phyloP scores from a whole-genome alignment of 2,113 vertebrate genomes.

The Gymnorhina tibicen region DNA sequence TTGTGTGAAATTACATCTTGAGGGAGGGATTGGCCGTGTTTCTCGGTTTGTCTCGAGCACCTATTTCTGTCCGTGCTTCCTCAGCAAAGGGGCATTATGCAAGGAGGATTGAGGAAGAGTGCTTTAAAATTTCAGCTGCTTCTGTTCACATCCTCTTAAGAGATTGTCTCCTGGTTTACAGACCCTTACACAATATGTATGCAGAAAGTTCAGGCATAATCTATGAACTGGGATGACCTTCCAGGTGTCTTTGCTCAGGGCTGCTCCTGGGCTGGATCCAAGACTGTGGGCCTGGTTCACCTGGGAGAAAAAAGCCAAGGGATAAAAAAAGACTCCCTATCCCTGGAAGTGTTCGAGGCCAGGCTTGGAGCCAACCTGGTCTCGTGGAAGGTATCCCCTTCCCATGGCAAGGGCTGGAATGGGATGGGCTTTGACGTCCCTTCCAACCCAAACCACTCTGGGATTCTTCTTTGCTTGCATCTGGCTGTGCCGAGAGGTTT shows the following conservation, averaged over 20 bases:
- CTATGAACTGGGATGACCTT: background rate
- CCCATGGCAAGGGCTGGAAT: background rate
- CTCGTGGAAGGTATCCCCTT: rapidly evolving
- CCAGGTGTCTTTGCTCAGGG: background rate
- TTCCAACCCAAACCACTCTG: background rate
- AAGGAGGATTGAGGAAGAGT: background rate
- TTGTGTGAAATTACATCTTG: background rate
- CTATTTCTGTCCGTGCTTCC: background rate
- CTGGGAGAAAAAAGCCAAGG: background rate
- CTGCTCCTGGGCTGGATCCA: background rate
- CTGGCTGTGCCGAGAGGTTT: background rate
- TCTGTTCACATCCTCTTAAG: background rate
- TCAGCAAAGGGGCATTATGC: background rate
- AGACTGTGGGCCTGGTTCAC: background rate
- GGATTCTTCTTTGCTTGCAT: background rate
- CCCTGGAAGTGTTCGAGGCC: background rate
- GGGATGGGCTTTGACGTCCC: background rate
- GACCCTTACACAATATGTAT: background rate
- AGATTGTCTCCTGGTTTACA: background rate
- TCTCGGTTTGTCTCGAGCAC: background rate
- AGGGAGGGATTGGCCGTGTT: background rate
- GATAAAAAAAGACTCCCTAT: background rate
- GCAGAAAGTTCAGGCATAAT: background rate
- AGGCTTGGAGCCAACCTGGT: background rate
- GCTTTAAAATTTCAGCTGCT: background rate